These are phyloP conservation scores for Tipula unca DNA, from an alignment of 2,888 invertebrate species.

Conservation along the genomic window DNA sequence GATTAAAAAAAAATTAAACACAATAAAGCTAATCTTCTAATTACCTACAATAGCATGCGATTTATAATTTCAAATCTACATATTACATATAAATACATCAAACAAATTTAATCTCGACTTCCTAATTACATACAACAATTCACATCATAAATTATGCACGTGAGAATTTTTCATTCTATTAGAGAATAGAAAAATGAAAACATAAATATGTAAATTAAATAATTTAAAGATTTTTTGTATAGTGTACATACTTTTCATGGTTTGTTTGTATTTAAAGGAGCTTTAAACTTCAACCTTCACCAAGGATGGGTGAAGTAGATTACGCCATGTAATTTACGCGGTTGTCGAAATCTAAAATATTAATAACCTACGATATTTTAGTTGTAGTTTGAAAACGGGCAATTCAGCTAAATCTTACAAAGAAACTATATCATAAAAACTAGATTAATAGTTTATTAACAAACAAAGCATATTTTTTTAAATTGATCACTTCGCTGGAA, in stretches of 20 bases:
- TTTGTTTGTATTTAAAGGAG: too few relatives aligned
- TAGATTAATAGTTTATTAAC: too few relatives aligned
- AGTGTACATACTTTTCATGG: neutral
- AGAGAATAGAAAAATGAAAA: neutral
- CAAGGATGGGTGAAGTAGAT: too few relatives aligned
- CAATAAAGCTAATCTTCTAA: neutral
- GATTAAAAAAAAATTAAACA: neutral
- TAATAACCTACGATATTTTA: too few relatives aligned
- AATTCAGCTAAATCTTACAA: too few relatives aligned
- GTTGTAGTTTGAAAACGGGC: too few relatives aligned
- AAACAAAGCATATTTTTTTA: too few relatives aligned
- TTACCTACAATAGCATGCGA: neutral
- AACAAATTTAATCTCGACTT: neutral
- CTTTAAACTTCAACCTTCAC: too few relatives aligned
- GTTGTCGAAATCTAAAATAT: too few relatives aligned
- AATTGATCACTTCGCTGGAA: too few relatives aligned
- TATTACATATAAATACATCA: neutral
- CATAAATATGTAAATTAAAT: neutral
- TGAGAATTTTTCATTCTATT: neutral
- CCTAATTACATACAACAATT: neutral
- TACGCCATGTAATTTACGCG: too few relatives aligned
- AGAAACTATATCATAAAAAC: too few relatives aligned
- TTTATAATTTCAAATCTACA: neutral
- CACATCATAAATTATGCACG: neutral
- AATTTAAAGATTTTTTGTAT: neutral